These are phyloP conservation scores for Lagopus muta DNA, from an alignment of 2,113 vertebrate species.

Conservation along the genomic window DNA sequence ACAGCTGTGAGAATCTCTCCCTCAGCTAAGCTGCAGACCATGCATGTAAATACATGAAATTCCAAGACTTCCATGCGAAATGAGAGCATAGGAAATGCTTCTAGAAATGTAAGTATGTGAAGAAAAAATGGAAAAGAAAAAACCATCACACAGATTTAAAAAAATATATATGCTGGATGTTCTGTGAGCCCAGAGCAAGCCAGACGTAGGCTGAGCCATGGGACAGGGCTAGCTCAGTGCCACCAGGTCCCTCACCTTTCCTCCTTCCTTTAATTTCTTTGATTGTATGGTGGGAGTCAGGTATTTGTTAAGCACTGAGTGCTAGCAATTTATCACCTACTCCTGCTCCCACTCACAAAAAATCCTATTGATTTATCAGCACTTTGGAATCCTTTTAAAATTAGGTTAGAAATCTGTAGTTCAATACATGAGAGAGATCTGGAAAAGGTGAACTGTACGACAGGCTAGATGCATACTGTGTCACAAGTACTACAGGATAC, in stretches of 20 bases:
- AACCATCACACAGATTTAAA: background rate
- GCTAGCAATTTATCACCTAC: background rate
- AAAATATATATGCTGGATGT: background rate
- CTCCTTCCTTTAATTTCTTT: background rate
- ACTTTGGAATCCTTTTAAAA: background rate
- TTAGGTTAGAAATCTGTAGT: background rate
- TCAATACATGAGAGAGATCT: fast-evolving
- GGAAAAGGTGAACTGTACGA: background rate
- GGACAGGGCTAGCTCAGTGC: background rate
- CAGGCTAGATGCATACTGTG: background rate
- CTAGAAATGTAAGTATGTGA: background rate
- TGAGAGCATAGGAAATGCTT: background rate
- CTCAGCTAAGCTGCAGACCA: background rate
- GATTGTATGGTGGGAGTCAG: background rate
- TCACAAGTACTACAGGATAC: background rate
- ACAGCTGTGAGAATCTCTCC: background rate
- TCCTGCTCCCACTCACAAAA: background rate
- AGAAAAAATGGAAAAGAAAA: background rate
- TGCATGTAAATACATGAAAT: background rate
- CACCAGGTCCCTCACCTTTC: background rate
- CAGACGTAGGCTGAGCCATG: fast-evolving
- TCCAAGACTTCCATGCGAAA: background rate
- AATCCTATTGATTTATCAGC: background rate
- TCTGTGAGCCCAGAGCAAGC: background rate
- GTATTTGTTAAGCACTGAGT: background rate